Evolutionary conservation across 2,113 vertebrate genomes (phyloP).

Genomic region (Murina feae): DNA sequence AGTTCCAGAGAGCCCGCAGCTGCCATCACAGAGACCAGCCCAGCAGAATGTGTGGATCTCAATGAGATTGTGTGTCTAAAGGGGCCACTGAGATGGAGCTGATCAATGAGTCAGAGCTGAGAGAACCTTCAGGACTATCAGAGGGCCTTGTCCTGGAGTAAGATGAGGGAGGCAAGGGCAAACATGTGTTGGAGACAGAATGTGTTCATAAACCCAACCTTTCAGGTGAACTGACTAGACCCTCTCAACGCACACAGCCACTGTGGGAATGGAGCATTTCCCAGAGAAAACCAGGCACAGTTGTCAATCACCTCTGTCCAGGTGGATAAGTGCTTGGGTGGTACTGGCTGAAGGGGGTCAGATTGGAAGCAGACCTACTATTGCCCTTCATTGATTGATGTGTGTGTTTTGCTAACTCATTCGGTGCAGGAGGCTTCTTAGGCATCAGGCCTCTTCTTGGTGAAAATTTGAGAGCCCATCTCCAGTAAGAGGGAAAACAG

Average conservation of each 20-base stretch:
- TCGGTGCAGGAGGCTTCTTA: neutral
- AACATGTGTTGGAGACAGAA: neutral
- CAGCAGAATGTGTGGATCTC: rapidly evolving
- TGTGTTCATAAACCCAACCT: rapidly evolving
- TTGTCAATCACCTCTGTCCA: neutral
- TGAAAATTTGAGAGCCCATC: neutral
- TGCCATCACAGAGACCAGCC: rapidly evolving
- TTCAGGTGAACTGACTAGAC: rapidly evolving
- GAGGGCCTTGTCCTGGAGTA: neutral
- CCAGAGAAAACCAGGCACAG: neutral
- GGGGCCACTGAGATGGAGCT: rapidly evolving
- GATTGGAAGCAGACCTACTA: neutral
- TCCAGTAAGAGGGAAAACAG: neutral
- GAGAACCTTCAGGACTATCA: neutral
- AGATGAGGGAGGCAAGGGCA: neutral
- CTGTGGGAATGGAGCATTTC: rapidly evolving
- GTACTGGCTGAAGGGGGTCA: neutral
- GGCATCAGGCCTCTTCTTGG: neutral
- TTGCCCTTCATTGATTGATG: rapidly evolving
- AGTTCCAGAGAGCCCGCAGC: neutral
- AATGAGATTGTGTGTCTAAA: rapidly evolving
- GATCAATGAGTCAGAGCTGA: neutral
- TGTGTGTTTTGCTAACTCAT: no score
- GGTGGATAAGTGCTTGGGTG: neutral
- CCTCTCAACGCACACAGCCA: no score